These are phyloP conservation scores for Chouioia cunea DNA, from an alignment of 2,888 invertebrate species.

Conservation along the genomic window DNA sequence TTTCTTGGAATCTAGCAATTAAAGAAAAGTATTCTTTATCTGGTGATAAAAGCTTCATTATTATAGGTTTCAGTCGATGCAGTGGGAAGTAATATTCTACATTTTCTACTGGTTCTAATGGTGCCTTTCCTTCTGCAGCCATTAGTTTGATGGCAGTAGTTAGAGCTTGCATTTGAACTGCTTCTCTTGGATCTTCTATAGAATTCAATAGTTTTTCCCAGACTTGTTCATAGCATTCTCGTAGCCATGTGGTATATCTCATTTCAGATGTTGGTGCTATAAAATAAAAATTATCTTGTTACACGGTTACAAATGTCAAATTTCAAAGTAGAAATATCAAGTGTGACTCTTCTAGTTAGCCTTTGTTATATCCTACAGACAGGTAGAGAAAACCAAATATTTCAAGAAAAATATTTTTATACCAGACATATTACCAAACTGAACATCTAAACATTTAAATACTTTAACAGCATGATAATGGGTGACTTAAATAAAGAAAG, in stretches of 20 bases:
- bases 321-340: no score
- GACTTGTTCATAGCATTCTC: slow-evolving; percentile 78
- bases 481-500: no score
- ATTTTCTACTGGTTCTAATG: slow-evolving; percentile 71
- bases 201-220: slow-evolving; percentile 74
- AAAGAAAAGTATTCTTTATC: slow-evolving; percentile 74
- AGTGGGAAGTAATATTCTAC: slow-evolving; percentile 76
- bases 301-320: background rate
- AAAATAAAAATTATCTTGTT: slow-evolving; percentile 17
- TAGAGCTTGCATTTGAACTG: slow-evolving; percentile 75
- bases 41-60: slow-evolving; percentile 76
- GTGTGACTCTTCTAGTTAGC: no score
- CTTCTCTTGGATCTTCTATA: slow-evolving; percentile 71
- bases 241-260: slow-evolving; percentile 78
- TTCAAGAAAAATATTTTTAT: no score
- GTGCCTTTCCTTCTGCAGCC: slow-evolving; percentile 79
- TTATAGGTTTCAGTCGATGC: slow-evolving; percentile 76
- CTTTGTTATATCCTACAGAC: no score
- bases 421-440: no score
- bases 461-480: no score
- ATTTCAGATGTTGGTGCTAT: slow-evolving; percentile 73
- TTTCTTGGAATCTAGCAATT: slow-evolving; percentile 81
- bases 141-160: slow-evolving; percentile 81
- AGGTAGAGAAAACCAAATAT: no score
- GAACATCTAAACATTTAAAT: no score